Evolutionary conservation across 1,140 invertebrate species (phyloP).

Genomic region (Cotesia chilonis): DNA sequence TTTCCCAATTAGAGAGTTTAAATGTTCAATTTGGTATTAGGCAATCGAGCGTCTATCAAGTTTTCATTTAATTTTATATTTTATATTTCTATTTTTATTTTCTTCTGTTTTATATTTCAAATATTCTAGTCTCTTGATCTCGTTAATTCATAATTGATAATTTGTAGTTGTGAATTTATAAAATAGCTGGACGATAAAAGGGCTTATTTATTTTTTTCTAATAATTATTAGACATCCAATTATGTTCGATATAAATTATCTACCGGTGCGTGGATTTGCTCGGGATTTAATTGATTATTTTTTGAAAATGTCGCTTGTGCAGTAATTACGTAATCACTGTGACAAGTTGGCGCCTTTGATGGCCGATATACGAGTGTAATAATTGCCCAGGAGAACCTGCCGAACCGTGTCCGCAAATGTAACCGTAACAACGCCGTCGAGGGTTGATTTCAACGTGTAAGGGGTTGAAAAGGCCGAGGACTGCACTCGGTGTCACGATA

Average conservation of each 20-base stretch:
- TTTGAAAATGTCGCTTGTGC: background rate
- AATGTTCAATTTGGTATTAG: background rate
- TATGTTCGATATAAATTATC: background rate
- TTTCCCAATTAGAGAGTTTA: conserved; percentile 16
- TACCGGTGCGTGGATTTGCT: background rate
- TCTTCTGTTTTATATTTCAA: background rate
- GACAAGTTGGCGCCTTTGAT: conserved; percentile 26
- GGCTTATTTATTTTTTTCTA: background rate
- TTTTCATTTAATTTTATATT: background rate
- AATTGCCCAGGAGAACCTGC: conserved; percentile 28
- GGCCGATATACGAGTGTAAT: conserved; percentile 35
- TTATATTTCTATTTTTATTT: too few species aligned
- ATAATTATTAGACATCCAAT: conserved; percentile 14
- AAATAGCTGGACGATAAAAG: background rate
- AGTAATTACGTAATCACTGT: conserved; percentile 32
- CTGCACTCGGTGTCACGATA: conserved; percentile 32
- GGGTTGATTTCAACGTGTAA: background rate
- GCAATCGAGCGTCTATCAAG: background rate
- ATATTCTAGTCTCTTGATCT: background rate
- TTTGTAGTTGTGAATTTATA: too few species aligned
- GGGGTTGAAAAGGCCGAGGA: background rate
- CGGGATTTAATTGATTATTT: conserved; percentile 6
- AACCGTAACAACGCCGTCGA: conserved; percentile 29
- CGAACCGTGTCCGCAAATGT: conserved; percentile 25
- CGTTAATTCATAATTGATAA: too few species aligned